These are phyloP conservation scores for Homarus americanus DNA, from an alignment of 1,140 invertebrate species.

Conservation along the genomic window DNA sequence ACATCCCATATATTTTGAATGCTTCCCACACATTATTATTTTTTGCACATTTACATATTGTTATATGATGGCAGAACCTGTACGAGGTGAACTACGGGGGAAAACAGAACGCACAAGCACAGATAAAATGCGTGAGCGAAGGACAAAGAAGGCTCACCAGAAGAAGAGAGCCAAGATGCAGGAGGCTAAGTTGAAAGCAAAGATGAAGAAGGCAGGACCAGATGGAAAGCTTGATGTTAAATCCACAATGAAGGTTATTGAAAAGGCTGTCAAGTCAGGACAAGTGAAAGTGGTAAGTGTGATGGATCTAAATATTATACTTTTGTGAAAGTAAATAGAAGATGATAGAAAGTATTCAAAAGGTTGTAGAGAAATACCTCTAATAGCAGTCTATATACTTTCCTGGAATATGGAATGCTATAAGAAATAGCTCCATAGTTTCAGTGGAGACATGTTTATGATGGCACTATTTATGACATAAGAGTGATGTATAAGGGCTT, in stretches of 20 bases:
- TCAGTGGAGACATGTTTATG: too few relatives aligned
- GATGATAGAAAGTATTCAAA: too few relatives aligned
- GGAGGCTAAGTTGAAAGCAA: conserved; percentile 79
- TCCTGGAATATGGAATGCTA: too few relatives aligned
- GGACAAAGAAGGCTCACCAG: conserved; percentile 91
- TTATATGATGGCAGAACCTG: conserved; percentile 81
- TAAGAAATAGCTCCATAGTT: too few relatives aligned
- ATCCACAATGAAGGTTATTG: conserved; percentile 71
- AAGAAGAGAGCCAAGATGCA: conserved; percentile 71
- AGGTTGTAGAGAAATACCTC: too few relatives aligned
- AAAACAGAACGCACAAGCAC: conserved; percentile 89
- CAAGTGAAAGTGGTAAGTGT: conserved; percentile 76
- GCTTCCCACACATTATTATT: too few relatives aligned
- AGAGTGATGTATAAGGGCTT: too few relatives aligned
- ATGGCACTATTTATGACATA: too few relatives aligned
- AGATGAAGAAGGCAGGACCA: conserved; percentile 80
- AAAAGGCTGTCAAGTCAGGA: conserved; percentile 75
- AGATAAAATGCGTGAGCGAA: conserved; percentile 92
- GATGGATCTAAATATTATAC: not conserved
- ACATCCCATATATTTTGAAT: too few relatives aligned
- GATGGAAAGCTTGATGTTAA: conserved; percentile 74
- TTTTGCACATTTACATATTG: not conserved
- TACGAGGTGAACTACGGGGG: conserved; percentile 88
- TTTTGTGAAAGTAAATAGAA: not conserved
- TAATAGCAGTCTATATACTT: too few relatives aligned